Evolutionary conservation across 2,113 vertebrate genomes (phyloP), one percentile per base, ranked within the genome.

Genomic region (Cettia cetti): DNA sequence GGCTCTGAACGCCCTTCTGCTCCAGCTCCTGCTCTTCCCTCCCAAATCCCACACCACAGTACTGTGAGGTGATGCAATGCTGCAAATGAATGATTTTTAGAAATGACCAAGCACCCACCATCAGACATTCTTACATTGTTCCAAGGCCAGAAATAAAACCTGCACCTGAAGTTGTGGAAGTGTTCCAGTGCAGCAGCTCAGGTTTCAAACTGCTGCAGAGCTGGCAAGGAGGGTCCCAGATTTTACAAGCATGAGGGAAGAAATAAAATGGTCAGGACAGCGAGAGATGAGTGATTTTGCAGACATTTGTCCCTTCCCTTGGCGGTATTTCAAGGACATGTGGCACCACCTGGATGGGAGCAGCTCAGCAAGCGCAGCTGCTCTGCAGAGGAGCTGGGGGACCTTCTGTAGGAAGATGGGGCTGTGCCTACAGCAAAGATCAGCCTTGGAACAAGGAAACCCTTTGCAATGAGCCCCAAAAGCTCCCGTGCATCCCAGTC

Each of bases 11-110:
- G 37, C 83, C 86, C 78, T 90, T 82, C 91, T 81, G 86, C 93
- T 96, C 89, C 86, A 37, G 69, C 80, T 93, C 60, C 82, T 7
- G 53, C 71, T 35, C 78, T 63, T 31, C 42, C 27, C 50, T 86
- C 78, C 68, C 56, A 26, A 16, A 86, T 22, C 64, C 72, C 52
- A 4, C 37, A 3, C 64, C 60, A 6, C 1, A 26, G 27, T 65
- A 53, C 72, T 35, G 60, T 6, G 40, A 86, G 84, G 53, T 2
- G 0, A 21, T 11, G 31, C 57, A 7, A 9, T 3, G 45, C 79
- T 44, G 69, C 65, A 45, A 56, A 86, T 8, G 28, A 68, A 37
- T 0, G 17, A 6, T 42, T 94, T 92, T 70, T 52, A 63, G 82
- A 94, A 75, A 61, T 10, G 26, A 31, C 50, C 19, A 11, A 69